Percentiles rank a stretch among this genome's conserved stretches.
Evolutionary conservation across 1,140 invertebrate genomes (phyloP).

Genomic region (Platyscapa corneri): DNA sequence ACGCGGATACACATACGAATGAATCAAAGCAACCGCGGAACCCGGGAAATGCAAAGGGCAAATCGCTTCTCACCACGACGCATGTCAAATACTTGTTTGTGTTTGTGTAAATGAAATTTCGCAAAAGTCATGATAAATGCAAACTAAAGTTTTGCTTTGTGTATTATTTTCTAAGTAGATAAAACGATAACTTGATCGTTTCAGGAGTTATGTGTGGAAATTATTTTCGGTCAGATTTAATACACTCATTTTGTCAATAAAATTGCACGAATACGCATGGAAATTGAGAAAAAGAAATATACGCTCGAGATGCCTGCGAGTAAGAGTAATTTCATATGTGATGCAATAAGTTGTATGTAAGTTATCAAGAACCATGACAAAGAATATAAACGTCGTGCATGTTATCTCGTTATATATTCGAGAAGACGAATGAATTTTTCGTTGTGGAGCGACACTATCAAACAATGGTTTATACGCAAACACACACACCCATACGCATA

Average conservation of each 20-base stretch:
- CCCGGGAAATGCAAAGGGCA: conserved; percentile 61
- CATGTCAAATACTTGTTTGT: conserved; percentile 60
- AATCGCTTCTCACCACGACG: conserved; percentile 61
- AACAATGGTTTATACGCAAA: conserved; percentile 6
- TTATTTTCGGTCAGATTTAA: background rate
- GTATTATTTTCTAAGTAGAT: background rate
- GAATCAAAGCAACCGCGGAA: conserved; percentile 68
- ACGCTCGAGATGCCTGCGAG: background rate
- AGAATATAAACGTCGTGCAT: background rate
- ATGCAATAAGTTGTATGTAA: background rate
- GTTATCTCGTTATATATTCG: background rate
- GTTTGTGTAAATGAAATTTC: conserved; percentile 58
- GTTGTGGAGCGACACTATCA: background rate
- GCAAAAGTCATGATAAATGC: conserved; percentile 21
- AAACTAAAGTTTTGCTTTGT: conserved; percentile 13
- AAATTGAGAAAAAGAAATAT: background rate
- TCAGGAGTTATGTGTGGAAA: background rate
- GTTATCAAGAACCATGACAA: background rate
- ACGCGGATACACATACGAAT: conserved; percentile 50
- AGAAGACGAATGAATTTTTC: conserved; percentile 22
- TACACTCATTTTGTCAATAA: background rate
- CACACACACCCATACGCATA: no score
- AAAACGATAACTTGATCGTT: conserved; percentile 4
- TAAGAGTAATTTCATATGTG: background rate
- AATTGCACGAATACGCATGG: background rate